Evolutionary conservation across 35 echinoderm and acorn worm species (phyloP), one percentile per base, ranked within the genome.

Genomic region (Nesometra sesokonis): DNA sequence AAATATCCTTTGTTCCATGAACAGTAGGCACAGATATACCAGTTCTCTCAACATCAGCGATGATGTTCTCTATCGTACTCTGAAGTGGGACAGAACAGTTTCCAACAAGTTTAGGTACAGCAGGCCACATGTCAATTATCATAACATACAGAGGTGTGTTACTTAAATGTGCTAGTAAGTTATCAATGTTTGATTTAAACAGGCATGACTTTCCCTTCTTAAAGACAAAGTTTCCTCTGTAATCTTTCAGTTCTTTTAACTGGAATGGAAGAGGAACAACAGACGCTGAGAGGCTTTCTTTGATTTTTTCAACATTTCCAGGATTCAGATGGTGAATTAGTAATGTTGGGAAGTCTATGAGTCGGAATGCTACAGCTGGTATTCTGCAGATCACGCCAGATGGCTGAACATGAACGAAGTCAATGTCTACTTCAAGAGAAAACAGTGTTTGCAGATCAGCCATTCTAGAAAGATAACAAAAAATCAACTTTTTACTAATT

Each of bases 91-190:
- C 76, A 34, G 89, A 90, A 83, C 92, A 90, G 39, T 90, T 89
- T 19, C 80, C 92, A 36, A 93, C 85, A 38, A 93, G 47, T 46
- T 93, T 93, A n/a, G 92, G 88, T 30, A 88, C 82, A 31, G 46
- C 31, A 30, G 84, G 87, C 92, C 92, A 93, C 35, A 87, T 78
- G 82, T 93, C 92, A 38, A 93, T 76, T 37, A 93, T 77, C 88
- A 93, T 93, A 23, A 93, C 37, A 57, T 93, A 93, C 35, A 93
- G 85, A n/a, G 92, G 92, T 23, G 92, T 88, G 43, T 90, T 93
- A 11, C 36, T 76, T 30, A 93, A 82, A 84, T 93, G 88, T 30
- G 46, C 57, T 30, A 77, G 47, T 23, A 93, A 78, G 13, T 85
- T 90, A 57, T 87, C 47, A 21, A 90, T 37, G 80, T 90, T 83